Conservation (phyloP, 1,140 invertebrate species). For the Drosophila ohnishii region DNA sequence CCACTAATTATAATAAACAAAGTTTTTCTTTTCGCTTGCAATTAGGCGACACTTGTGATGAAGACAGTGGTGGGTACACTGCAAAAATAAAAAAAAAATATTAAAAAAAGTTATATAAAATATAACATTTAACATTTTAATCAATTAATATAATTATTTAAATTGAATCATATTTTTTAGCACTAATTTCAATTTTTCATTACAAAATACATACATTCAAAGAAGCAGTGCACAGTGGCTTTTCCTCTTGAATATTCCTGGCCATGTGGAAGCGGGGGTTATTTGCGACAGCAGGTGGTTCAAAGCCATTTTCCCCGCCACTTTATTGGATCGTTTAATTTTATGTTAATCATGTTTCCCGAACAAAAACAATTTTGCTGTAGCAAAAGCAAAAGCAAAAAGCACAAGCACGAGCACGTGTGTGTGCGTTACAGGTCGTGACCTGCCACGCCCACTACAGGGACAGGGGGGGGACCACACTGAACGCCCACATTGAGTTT, state of each 20-base stretch:
- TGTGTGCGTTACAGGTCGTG: constrained; percentile 33
- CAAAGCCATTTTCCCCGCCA: constrained; percentile 12
- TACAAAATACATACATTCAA: not conserved
- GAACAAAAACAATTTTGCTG: constrained; percentile 21
- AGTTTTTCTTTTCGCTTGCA: constrained; percentile 47
- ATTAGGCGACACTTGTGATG: constrained; percentile 42
- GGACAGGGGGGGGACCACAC: not conserved
- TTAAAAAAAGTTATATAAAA: not conserved
- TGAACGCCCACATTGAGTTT: constrained; percentile 11
- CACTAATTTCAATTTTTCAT: not conserved
- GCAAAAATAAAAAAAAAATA: not conserved
- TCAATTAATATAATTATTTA: not conserved
- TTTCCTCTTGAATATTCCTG: not conserved
- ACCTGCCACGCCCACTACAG: constrained; percentile 27
- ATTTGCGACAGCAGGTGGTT: constrained; percentile 37
- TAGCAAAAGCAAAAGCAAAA: not conserved
- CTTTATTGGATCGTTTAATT: constrained; percentile 41
- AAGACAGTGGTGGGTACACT: not conserved
- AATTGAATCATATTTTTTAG: not conserved
- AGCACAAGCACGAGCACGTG: constrained; percentile 1
- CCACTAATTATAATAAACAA: constrained; percentile 64
- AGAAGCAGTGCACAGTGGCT: not conserved
- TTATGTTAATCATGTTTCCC: constrained; percentile 41
- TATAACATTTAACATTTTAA: not conserved
- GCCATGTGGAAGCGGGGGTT: not conserved